Evolutionary conservation across 2,888 invertebrate genomes (phyloP).

Genomic region (Acanthosoma haemorrhoidale): DNA sequence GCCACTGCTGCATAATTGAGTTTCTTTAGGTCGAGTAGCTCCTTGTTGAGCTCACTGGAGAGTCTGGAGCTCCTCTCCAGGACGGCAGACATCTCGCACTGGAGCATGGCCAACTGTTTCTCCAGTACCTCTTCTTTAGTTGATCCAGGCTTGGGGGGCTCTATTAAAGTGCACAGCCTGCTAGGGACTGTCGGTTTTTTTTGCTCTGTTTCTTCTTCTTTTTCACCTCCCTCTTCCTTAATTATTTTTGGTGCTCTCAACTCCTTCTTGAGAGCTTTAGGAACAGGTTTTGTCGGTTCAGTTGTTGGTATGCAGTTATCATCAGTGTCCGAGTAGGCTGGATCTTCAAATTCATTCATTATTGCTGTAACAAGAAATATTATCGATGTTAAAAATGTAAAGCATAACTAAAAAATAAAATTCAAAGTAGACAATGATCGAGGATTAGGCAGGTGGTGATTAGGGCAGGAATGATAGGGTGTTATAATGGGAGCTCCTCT

Average conservation of each 20-base stretch:
- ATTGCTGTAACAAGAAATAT: constrained; percentile 6
- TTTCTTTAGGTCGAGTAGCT: constrained; percentile 37
- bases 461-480: too few relatives aligned
- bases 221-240: neutral
- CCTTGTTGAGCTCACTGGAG: constrained; percentile 29
- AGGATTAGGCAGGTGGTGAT: too few relatives aligned
- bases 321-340: neutral
- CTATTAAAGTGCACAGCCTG: neutral
- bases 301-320: neutral
- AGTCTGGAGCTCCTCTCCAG: constrained; percentile 28
- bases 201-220: neutral
- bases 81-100: constrained; percentile 35
- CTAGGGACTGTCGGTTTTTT: neutral
- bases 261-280: neutral
- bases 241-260: too few relatives aligned
- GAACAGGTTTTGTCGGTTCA: neutral
- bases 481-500: too few relatives aligned
- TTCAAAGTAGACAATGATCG: too few relatives aligned
- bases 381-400: too few relatives aligned
- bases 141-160: neutral
- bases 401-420: too few relatives aligned
- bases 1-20: constrained; percentile 36
- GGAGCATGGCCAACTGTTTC: constrained; percentile 31
- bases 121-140: constrained; percentile 31
- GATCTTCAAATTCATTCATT: constrained; percentile 25